Conservation (phyloP, 1,140 invertebrate species). For the Apis cerana region DNA sequence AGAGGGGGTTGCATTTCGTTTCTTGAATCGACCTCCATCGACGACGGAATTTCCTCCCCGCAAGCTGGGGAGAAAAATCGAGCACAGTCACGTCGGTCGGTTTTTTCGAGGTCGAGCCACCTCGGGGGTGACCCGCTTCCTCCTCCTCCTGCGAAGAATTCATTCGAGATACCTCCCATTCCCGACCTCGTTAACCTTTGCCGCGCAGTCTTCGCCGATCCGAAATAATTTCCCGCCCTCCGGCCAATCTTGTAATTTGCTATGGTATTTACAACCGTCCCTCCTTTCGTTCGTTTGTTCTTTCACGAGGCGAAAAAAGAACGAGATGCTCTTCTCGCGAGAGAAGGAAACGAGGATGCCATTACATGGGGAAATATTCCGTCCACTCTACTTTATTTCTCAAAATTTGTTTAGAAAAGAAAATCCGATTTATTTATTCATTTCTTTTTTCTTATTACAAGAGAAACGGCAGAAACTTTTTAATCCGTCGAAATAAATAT, state of each 20-base stretch:
- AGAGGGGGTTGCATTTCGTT: not conserved
- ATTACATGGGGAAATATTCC: no score
- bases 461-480: no score
- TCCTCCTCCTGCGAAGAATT: not conserved
- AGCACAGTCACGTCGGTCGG: not conserved
- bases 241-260: not conserved
- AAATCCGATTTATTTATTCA: no score
- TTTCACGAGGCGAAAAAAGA: no score
- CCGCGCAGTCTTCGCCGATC: not conserved
- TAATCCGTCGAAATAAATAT: no score
- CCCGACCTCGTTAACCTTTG: not conserved
- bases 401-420: no score
- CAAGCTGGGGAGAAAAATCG: not conserved
- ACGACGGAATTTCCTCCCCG: not conserved
- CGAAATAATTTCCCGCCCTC: not conserved
- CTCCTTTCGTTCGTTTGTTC: no score
- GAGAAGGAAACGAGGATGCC: no score
- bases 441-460: no score
- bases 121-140: not conserved
- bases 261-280: not conserved
- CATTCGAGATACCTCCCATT: not conserved
- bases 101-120: not conserved
- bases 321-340: no score
- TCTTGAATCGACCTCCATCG: not conserved
- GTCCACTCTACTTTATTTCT: no score